Base-by-base conservation (phyloP, 2,888 invertebrate genomes). In the Phyllotreta cruciferae region DNA sequence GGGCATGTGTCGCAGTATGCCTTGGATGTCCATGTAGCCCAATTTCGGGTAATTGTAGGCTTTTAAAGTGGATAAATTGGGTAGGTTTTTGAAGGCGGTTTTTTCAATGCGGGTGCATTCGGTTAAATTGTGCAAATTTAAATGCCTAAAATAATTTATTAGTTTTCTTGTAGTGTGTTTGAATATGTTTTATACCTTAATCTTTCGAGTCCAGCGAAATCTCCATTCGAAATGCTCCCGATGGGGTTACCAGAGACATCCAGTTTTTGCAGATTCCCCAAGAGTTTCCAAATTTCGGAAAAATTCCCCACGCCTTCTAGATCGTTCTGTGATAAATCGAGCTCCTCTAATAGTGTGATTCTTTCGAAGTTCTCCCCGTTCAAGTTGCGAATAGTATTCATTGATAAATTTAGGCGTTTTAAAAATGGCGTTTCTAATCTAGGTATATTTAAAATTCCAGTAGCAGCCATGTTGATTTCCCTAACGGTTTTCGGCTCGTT, bases 401-500 rank as follows among this genome's bases (percentile, higher is more conserved):
- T 82, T 0, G 94, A 93, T 35, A 96, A 77, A 79, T 95, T 94
- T 34, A 96, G 81, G 62, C 83, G 83, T 68, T 89, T 88, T 56
- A 96, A 82, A 76, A 95, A 96, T 0, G 95, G 95, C 6, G 93
- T 94, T 81, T 96, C 93, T 35, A 93, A 78, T 63, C 89, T 86
- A 0, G 86, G 85, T 0, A 93, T 83, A 6, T 82, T 80, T 63
- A 82, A 85, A 37, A 95, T 89, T 8, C 91, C 91, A 3, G 92
- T 92, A 7, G 90, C 89, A 0, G 94, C 93, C 56, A 96, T 82
- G 79, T 93, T 93, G 9, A 96, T 81, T 62, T 89, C 88, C 44
- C 93, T 82, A 0, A 93, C 90, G 0, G 94, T 93, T 82, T 95
- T 96, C 0, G 95, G 95, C 77, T 95, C 94, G 35, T 90, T 91